These are phyloP conservation scores for Berghia stephanieae DNA, from an alignment of 1,140 invertebrate species.

Conservation along the genomic window DNA sequence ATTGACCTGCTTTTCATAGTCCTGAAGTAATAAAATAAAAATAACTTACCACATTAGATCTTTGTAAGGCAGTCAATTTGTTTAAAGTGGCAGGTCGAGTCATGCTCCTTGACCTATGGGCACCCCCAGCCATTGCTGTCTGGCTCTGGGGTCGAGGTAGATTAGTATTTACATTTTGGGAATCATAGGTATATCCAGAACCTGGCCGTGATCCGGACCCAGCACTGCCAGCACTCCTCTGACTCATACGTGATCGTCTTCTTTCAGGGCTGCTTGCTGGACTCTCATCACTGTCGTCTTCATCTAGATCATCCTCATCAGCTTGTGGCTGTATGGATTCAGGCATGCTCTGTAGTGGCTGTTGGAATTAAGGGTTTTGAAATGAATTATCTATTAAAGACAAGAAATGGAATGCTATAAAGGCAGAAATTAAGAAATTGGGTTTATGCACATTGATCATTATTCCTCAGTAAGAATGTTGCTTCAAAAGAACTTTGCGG, in stretches of 20 bases:
- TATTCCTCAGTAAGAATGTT: no score
- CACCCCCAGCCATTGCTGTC: constrained; percentile 24
- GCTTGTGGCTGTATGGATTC: constrained; percentile 38
- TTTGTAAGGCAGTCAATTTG: constrained; percentile 44
- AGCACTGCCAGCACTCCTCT: background rate
- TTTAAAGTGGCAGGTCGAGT: constrained; percentile 37
- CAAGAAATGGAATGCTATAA: background rate
- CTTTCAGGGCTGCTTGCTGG: constrained; percentile 32
- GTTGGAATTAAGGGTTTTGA: no score
- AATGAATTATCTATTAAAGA: no score
- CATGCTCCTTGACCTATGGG: constrained; percentile 43
- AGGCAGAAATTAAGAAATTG: background rate
- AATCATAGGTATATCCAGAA: constrained; percentile 33
- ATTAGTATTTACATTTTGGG: background rate
- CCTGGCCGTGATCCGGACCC: constrained; percentile 40
- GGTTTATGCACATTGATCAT: background rate
- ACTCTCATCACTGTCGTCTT: constrained; percentile 46
- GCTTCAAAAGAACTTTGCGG: no score
- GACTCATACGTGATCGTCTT: constrained; percentile 33
- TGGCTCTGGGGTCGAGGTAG: constrained; percentile 40
- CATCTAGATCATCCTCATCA: constrained; percentile 47
- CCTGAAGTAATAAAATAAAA: background rate
- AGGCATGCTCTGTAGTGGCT: constrained; percentile 62
- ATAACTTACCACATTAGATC: constrained; percentile 45
- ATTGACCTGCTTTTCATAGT: no score